phyloP scores from a whole-genome alignment of 2,888 invertebrate species.

The Exocentrus adspersus region DNA sequence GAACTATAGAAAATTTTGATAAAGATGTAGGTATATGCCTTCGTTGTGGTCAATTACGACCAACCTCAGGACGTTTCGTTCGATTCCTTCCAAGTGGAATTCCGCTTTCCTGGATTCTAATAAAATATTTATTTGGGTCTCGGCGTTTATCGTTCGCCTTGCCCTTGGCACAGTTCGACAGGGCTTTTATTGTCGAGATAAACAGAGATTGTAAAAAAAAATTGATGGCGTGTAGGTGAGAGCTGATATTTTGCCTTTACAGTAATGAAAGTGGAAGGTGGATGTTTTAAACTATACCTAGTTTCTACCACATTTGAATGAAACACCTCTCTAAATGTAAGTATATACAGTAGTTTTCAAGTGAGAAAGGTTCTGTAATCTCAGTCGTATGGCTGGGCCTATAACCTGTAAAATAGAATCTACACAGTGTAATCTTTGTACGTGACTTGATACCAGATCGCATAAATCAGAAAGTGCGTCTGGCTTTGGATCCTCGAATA shows the following conservation, averaged over 20 bases:
- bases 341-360: too few relatives aligned
- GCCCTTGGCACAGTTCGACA: conserved; percentile 12
- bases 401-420: too few relatives aligned
- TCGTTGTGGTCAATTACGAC: conserved; percentile 3
- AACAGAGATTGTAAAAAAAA: too few relatives aligned
- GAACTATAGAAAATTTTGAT: conserved; percentile 10
- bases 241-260: too few relatives aligned
- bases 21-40: background rate
- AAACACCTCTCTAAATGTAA: too few relatives aligned
- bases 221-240: background rate
- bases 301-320: too few relatives aligned
- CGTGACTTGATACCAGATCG: too few relatives aligned
- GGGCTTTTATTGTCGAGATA: background rate
- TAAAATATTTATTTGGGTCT: conserved; percentile 24
- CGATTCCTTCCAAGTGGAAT: conserved; percentile 10
- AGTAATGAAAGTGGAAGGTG: too few relatives aligned
- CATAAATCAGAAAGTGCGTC: background rate
- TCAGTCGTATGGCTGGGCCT: too few relatives aligned
- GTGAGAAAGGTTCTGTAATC: too few relatives aligned
- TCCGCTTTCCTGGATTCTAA: conserved; percentile 18
- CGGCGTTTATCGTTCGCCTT: conserved; percentile 2
- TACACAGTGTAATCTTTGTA: too few relatives aligned
- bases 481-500: background rate
- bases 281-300: too few relatives aligned
- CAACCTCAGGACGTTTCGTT: conserved; percentile 5